These are phyloP conservation scores for Oreotrochilus melanogaster DNA, from an alignment of 2,113 vertebrate genomes.

Conservation along the genomic window DNA sequence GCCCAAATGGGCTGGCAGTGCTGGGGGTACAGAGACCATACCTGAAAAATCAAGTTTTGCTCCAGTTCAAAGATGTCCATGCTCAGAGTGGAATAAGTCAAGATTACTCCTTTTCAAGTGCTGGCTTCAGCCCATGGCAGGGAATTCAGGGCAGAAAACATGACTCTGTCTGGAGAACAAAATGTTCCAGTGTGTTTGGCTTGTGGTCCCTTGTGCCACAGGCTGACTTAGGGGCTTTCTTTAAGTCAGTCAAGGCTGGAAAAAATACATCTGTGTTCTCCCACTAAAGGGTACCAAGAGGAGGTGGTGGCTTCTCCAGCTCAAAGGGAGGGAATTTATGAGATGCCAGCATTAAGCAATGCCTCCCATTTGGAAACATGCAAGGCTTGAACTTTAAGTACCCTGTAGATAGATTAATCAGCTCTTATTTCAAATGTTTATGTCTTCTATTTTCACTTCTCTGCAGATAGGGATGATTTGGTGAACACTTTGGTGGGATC, in stretches of 20 bases:
- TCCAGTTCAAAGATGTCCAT: neutral
- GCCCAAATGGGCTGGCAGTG: accelerated
- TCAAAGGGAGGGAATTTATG: neutral
- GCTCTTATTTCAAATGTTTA: neutral
- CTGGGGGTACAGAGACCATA: accelerated
- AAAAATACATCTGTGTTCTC: neutral
- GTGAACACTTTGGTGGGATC: neutral
- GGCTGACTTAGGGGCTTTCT: neutral
- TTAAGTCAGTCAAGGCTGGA: neutral
- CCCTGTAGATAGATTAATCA: neutral
- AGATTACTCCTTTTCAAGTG: neutral
- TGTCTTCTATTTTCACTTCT: neutral
- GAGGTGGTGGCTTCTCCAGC: neutral
- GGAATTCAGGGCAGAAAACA: neutral
- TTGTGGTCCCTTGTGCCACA: neutral
- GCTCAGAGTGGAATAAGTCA: neutral
- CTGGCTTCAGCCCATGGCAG: neutral
- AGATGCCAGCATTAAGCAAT: constrained; percentile 27
- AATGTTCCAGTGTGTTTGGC: constrained; percentile 1
- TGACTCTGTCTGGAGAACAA: neutral
- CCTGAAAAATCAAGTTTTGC: neutral
- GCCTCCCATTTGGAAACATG: neutral
- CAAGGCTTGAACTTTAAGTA: neutral
- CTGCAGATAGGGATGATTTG: neutral
- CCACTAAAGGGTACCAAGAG: neutral